Evolutionary conservation across 1,140 invertebrate genomes (phyloP).

Genomic region (Cherax quadricarinatus): DNA sequence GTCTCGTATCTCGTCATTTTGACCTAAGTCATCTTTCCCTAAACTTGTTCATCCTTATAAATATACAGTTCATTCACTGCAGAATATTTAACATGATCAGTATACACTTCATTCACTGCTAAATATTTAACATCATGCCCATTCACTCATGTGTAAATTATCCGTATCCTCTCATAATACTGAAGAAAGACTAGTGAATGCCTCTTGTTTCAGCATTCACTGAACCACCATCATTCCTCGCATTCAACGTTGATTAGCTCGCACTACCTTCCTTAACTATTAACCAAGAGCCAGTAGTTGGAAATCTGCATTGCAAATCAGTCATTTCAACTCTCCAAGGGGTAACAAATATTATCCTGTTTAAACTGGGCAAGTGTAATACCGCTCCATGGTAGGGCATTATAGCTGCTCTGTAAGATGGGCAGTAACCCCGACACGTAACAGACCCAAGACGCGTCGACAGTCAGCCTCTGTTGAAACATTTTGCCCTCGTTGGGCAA

Average conservation of each 20-base stretch:
- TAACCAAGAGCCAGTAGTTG: neutral
- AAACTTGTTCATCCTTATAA: no score
- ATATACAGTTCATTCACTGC: neutral
- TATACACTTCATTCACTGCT: neutral
- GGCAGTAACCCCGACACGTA: no score
- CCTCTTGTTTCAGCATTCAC: neutral
- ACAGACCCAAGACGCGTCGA: no score
- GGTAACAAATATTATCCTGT: neutral
- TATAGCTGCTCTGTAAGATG: neutral
- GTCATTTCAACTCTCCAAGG: neutral
- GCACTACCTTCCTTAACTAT: neutral
- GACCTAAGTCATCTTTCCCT: no score
- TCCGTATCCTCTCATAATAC: neutral
- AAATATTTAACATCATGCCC: neutral
- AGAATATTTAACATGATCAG: neutral
- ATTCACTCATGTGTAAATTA: neutral
- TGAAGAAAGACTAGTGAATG: neutral
- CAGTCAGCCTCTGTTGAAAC: no score
- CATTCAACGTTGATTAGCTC: neutral
- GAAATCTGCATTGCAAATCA: neutral
- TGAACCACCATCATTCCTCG: neutral
- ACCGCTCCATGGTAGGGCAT: neutral
- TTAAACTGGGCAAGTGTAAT: slow-evolving; percentile 7
- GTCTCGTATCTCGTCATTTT: no score
- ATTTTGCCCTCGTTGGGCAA: no score